Evolutionary conservation across 2,797 vertebrate genomes (phyloP).

Genomic region (Novumbra hubbsi): DNA sequence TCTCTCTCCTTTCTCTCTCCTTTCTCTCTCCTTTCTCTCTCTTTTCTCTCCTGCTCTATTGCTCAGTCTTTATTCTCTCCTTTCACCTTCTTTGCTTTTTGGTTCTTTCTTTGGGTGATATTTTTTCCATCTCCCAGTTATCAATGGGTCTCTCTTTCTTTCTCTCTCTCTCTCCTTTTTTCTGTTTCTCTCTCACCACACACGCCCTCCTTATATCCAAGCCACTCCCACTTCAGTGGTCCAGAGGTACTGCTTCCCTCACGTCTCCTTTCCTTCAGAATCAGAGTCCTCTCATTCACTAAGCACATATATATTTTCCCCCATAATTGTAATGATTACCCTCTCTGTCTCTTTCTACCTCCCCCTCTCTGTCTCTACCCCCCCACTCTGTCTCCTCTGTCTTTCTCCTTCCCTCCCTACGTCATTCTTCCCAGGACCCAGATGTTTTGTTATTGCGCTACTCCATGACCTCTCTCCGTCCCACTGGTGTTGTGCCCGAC

Average conservation of each 20-base stretch:
- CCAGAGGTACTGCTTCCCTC: slow-evolving; percentile 59
- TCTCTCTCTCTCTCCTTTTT: slow-evolving; percentile 20
- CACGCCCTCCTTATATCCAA: slow-evolving; percentile 43
- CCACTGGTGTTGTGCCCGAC: background rate
- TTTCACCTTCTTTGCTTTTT: slow-evolving; percentile 34
- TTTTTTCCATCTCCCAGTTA: background rate
- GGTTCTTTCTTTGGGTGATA: background rate
- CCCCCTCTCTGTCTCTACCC: too few relatives aligned
- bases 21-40: slow-evolving; percentile 15
- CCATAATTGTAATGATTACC: background rate
- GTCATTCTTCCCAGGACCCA: slow-evolving; percentile 11
- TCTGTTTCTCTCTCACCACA: slow-evolving; percentile 16
- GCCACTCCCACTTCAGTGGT: slow-evolving; percentile 65
- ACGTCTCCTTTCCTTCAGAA: slow-evolving; percentile 18
- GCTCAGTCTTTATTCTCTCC: slow-evolving; percentile 40
- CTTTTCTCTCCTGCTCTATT: slow-evolving; percentile 32
- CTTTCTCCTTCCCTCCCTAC: slow-evolving; percentile 26
- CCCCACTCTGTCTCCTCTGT: background rate
- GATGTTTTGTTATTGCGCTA: background rate
- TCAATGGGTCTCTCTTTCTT: slow-evolving; percentile 8
- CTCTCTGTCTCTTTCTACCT: slow-evolving; percentile 16
- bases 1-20: slow-evolving; percentile 27
- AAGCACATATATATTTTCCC: too few relatives aligned
- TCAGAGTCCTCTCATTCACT: slow-evolving; percentile 7
- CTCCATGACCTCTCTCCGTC: background rate